Percentiles rank a stretch among this genome's conserved stretches.
These are phyloP conservation scores for Prosapia bicincta DNA, from an alignment of 2,888 invertebrate genomes.

Conservation along the genomic window DNA sequence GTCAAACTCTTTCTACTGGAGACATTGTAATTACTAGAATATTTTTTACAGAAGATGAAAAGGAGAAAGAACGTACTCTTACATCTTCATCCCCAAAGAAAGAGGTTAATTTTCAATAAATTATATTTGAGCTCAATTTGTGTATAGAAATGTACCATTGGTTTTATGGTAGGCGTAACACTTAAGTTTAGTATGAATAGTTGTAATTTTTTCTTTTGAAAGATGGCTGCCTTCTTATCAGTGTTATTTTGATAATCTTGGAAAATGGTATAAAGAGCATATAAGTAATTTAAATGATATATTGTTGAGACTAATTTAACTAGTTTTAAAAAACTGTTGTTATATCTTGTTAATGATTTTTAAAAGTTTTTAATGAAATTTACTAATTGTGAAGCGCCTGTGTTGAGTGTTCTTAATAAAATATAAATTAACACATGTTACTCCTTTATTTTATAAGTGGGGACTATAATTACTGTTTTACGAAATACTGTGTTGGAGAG, in stretches of 20 bases:
- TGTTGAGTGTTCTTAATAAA: not conserved
- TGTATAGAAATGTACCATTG: not conserved
- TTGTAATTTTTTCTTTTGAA: too few relatives aligned
- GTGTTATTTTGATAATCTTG: too few relatives aligned
- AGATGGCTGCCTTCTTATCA: too few relatives aligned
- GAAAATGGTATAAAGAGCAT: too few relatives aligned
- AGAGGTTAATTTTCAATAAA: not conserved
- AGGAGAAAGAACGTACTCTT: slow-evolving; percentile 53
- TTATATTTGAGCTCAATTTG: not conserved
- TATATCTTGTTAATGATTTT: not conserved
- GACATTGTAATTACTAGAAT: slow-evolving; percentile 90
- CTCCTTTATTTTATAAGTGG: too few relatives aligned
- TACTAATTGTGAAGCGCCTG: not conserved
- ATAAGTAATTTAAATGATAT: too few relatives aligned
- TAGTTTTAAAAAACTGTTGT: not conserved
- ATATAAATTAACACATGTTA: not conserved
- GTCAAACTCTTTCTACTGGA: slow-evolving; percentile 84
- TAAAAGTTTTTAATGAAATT: not conserved
- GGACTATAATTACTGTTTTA: too few relatives aligned
- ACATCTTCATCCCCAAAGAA: slow-evolving; percentile 42
- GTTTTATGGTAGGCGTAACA: not conserved
- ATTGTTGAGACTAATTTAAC: not conserved
- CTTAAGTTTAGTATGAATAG: too few relatives aligned
- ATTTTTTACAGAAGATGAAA: slow-evolving; percentile 57
- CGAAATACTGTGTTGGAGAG: too few relatives aligned